Evolutionary conservation across 2,797 vertebrate genomes (phyloP).

Genomic region (Catharus ustulatus): DNA sequence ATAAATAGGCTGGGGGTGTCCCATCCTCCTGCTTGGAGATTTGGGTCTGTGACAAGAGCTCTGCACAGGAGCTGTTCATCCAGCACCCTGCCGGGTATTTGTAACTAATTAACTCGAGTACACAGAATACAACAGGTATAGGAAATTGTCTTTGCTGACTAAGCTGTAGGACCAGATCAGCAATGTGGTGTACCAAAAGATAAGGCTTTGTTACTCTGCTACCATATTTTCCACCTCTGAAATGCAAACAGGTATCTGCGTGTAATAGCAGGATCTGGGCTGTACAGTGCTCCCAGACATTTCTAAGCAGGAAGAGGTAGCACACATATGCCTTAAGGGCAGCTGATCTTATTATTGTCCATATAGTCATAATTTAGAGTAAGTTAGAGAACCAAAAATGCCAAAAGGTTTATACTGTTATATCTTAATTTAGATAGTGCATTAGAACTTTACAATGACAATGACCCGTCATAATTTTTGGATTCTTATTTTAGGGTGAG

Average conservation of each 20-base stretch:
- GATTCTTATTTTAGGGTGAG: neutral
- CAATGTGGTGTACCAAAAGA: neutral
- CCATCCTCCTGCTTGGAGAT: neutral
- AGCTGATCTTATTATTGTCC: neutral
- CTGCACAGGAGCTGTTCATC: neutral
- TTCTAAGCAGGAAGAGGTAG: neutral
- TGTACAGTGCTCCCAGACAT: neutral
- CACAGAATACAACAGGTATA: neutral
- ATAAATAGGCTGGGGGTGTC: fast-evolving
- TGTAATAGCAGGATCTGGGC: neutral
- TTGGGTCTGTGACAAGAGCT: neutral
- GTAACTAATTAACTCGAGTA: neutral
- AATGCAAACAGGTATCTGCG: neutral
- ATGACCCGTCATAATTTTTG: neutral
- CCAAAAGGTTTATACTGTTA: neutral
- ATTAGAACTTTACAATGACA: neutral
- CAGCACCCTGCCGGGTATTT: fast-evolving
- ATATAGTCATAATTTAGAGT: neutral
- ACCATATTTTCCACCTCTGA: neutral
- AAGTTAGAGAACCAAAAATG: neutral
- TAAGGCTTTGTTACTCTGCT: neutral
- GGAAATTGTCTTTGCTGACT: neutral
- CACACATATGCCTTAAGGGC: neutral
- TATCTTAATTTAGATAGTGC: neutral
- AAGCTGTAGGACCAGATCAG: neutral